These are phyloP conservation scores for Cheilosia soror DNA, from an alignment of 2,888 invertebrate genomes.

Conservation along the genomic window DNA sequence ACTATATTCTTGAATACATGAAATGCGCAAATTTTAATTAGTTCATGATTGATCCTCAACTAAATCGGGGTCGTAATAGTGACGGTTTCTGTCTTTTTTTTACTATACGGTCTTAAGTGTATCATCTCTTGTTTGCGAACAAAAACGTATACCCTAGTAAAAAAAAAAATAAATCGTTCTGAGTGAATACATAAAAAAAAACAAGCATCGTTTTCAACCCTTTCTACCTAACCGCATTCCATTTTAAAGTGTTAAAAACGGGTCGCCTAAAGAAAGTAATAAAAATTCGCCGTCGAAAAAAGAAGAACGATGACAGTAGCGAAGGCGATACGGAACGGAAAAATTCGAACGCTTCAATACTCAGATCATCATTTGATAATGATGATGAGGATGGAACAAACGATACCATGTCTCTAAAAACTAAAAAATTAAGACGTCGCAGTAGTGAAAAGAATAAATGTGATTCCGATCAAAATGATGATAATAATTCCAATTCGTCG, in stretches of 20 bases:
- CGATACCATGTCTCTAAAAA: slow-evolving; percentile 34
- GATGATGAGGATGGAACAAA: slow-evolving; percentile 49
- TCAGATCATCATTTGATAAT: slow-evolving; percentile 53
- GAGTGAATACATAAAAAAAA: slow-evolving; percentile 9
- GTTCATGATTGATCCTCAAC: slow-evolving; percentile 76
- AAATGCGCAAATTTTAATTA: slow-evolving; percentile 76
- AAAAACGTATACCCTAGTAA: background rate
- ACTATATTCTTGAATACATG: slow-evolving; percentile 62
- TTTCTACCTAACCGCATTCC: background rate
- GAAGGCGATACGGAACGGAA: slow-evolving; percentile 76
- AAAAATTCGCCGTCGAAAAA: slow-evolving; percentile 79
- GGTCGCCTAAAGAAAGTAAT: slow-evolving; percentile 79
- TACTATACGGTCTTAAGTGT: background rate
- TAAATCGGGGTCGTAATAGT: slow-evolving; percentile 74
- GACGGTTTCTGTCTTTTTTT: slow-evolving; percentile 30
- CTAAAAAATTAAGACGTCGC: slow-evolving; percentile 40
- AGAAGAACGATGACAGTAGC: slow-evolving; percentile 77
- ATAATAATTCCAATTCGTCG: slow-evolving; percentile 60
- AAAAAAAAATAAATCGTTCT: background rate
- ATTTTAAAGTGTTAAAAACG: slow-evolving; percentile 73
- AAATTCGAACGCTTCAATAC: slow-evolving; percentile 76
- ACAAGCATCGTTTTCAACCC: background rate
- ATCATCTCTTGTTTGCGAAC: slow-evolving; percentile 13
- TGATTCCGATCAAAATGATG: slow-evolving; percentile 57
- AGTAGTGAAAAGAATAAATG: slow-evolving; percentile 57